These are phyloP conservation scores for Pterostichus madidus DNA, from an alignment of 2,888 invertebrate species.

Conservation along the genomic window DNA sequence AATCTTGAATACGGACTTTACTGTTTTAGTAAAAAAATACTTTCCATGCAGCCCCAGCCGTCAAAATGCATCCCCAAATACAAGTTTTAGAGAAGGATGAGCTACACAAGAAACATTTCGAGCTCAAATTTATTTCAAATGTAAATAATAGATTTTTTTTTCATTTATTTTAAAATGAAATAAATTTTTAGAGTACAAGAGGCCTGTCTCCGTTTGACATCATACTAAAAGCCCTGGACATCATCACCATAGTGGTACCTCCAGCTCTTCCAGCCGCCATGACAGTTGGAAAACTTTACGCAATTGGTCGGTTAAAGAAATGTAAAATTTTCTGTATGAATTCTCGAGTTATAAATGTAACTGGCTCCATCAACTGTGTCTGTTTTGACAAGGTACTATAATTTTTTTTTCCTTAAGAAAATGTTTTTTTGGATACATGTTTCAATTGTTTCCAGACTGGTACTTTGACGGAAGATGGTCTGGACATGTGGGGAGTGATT, in stretches of 20 bases:
- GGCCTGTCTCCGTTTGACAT: constrained; percentile 82
- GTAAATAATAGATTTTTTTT: neutral
- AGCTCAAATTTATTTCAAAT: too few species aligned
- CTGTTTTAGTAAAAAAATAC: too few species aligned
- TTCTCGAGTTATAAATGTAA: constrained; percentile 95
- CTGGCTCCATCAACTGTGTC: constrained; percentile 92
- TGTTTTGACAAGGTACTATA: constrained; percentile 95
- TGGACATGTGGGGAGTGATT: constrained; percentile 97
- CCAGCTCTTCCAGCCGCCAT: constrained; percentile 97
- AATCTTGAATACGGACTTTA: too few species aligned
- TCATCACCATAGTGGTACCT: constrained; percentile 96
- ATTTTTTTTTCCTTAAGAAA: neutral
- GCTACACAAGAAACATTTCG: too few species aligned
- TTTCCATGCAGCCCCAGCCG: too few species aligned
- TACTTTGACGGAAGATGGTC: constrained; percentile 96
- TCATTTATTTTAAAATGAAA: too few species aligned
- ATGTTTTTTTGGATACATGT: neutral
- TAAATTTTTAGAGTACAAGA: constrained; percentile 79
- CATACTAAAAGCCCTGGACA: constrained; percentile 90
- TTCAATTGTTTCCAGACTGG: constrained; percentile 85
- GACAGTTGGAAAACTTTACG: constrained; percentile 97
- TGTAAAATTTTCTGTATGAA: constrained; percentile 93
- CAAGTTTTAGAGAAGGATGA: too few species aligned
- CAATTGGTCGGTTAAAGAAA: constrained; percentile 88
- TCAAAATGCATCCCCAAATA: too few species aligned